Evolutionary conservation across 2,888 invertebrate species (phyloP).

Genomic region (Apomyelois bistriatella): DNA sequence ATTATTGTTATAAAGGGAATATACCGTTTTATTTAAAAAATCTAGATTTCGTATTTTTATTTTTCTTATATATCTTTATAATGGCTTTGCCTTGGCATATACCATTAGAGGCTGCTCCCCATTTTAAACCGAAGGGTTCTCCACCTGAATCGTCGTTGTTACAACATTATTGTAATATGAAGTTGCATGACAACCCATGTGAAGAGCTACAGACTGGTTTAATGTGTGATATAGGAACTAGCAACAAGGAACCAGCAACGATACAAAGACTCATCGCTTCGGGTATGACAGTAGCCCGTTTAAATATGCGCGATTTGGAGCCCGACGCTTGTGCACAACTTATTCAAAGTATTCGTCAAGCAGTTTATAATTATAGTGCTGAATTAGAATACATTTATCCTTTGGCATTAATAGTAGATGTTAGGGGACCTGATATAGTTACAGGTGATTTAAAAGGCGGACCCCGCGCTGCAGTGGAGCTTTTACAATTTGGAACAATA

Average conservation of each 20-base stretch:
- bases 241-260: conserved; percentile 54
- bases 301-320: conserved; percentile 64
- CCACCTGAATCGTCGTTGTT: conserved; percentile 43
- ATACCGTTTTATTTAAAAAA: too few species aligned
- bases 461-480: conserved; percentile 51
- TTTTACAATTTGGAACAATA: conserved; percentile 54
- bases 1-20: too few species aligned
- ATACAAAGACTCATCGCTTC: conserved; percentile 67
- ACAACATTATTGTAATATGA: conserved; percentile 58
- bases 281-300: conserved; percentile 69
- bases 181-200: conserved; percentile 56
- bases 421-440: conserved; percentile 60
- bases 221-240: conserved; percentile 67
- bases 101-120: conserved; percentile 52
- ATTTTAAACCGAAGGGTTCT: conserved; percentile 30
- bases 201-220: conserved; percentile 68
- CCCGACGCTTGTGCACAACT: conserved; percentile 64
- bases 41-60: too few species aligned
- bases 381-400: conserved; percentile 73
- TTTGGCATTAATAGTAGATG: conserved; percentile 64
- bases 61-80: background rate
- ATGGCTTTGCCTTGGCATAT: conserved; percentile 73
- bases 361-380: conserved; percentile 70
- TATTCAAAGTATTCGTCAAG: conserved; percentile 67
- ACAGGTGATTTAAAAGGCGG: conserved; percentile 67